Base-by-base conservation (phyloP, 1,140 invertebrate genomes). In the Calephelis virginiensis region DNA sequence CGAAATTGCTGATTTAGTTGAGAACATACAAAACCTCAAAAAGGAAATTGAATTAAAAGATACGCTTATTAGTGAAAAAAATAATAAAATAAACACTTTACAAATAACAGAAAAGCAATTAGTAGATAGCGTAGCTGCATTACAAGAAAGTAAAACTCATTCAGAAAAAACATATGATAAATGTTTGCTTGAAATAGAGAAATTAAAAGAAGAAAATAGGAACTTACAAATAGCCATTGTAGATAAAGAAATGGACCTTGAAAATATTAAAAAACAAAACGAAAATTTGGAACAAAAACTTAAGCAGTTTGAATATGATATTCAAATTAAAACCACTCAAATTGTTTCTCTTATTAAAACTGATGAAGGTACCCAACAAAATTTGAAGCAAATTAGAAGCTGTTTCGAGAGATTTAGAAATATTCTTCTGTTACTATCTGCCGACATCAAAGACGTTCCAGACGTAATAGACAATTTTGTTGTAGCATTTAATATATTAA, bases 381-480 rank as follows among this genome's bases (percentile, higher is more conserved):
- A 78, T 67, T 53, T 86, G 17, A 49, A 70, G 14, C 75, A 69
- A 67, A 77, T 71, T 12, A 81, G 80, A 69, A 59, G 48, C 40
- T 67, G 69, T n/a, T 63, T 83, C 50, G 14, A 49, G 7, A 82
- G 85, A 72, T 48, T 85, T 63, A 72, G 81, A 67, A 62, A 71
- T 63, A 78, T 85, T 43, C 62, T 83, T n/a, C 38, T 11, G 7
- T 66, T 76, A 56, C 67, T 87, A 56, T 73, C 76, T 38, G 76
- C 74, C 12, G 72, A 81, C 66, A 77, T 78, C 13, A 64, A 76
- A 64, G 78, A 78, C 46, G 62, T 80, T 8, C 77, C 79, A n/a
- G 71, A 79, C 56, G 61, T 77, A n/a, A 72, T 83, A 49, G 77
- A 82, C 45, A 76, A 77, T 69, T 76, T 79, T 69, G 70, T 75